phyloP scores from a whole-genome alignment of 2,888 invertebrate species.

The Macaria notata region DNA sequence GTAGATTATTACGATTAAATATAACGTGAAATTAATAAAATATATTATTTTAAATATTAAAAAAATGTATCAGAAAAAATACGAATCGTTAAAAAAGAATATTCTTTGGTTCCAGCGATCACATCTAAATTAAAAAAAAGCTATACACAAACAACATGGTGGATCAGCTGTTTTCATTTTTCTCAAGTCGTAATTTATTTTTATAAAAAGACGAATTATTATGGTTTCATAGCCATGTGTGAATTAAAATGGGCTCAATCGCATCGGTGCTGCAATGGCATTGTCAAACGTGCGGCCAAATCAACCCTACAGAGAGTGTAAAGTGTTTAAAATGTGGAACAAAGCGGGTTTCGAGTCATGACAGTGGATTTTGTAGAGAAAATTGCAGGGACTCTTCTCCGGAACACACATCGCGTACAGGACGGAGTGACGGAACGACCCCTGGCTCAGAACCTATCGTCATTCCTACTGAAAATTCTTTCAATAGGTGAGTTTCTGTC shows the following conservation, averaged over 20 bases:
- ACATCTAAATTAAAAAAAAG: conserved; percentile 50
- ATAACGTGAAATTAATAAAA: too few species aligned
- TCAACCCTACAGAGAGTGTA: conserved; percentile 93
- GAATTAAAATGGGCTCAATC: conserved; percentile 92
- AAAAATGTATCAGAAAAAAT: not conserved
- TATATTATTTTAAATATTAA: too few species aligned
- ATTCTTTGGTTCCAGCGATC: not conserved
- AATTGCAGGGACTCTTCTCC: conserved; percentile 70
- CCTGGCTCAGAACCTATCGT: conserved; percentile 71
- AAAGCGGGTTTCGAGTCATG: conserved; percentile 83
- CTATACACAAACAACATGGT: conserved; percentile 84
- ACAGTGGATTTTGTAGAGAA: conserved; percentile 70
- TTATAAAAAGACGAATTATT: conserved; percentile 70
- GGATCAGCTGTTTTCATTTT: conserved; percentile 84
- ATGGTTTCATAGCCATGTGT: conserved; percentile 81
- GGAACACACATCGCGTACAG: conserved; percentile 66
- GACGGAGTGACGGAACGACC: conserved; percentile 72
- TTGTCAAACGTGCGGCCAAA: conserved; percentile 93
- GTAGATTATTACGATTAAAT: not conserved
- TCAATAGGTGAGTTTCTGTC: conserved; percentile 68
- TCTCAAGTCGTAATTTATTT: conserved; percentile 66
- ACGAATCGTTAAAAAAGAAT: not conserved
- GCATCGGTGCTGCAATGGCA: conserved; percentile 97
- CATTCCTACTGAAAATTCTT: conserved; percentile 68
- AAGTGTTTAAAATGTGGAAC: conserved; percentile 93